Evolutionary conservation across 2,113 vertebrate species (phyloP).

Genomic region (Elephantulus edwardii): DNA sequence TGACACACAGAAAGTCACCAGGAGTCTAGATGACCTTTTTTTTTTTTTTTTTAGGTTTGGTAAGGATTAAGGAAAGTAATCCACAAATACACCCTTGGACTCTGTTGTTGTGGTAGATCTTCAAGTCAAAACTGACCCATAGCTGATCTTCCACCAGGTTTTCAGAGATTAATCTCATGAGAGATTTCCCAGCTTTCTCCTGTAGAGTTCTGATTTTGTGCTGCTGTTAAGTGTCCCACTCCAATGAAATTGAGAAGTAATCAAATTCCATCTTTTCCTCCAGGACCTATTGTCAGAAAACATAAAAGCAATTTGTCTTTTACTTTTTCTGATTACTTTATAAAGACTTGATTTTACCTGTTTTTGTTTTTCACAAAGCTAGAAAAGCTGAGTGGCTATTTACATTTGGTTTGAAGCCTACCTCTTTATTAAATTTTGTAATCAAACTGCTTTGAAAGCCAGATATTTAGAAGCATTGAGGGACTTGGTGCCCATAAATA

Average conservation of each 20-base stretch:
- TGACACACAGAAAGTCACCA: background rate
- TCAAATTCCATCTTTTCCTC: background rate
- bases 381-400: background rate
- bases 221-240: background rate
- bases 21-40: background rate
- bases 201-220: accelerated
- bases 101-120: too few species aligned
- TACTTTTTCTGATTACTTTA: background rate
- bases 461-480: background rate
- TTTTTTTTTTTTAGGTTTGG: background rate
- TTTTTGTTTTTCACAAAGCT: conserved; percentile 1
- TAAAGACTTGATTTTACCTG: background rate
- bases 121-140: too few species aligned
- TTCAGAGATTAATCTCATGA: too few species aligned
- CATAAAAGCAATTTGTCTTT: background rate
- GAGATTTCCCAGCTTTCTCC: too few species aligned
- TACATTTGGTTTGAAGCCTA: background rate
- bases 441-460: background rate
- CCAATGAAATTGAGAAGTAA: background rate
- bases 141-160: too few species aligned
- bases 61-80: background rate
- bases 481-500: background rate
- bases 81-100: background rate
- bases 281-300: background rate
- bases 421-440: background rate